Conservation (phyloP, 2,113 vertebrate species). For the Microtus montanus region DNA sequence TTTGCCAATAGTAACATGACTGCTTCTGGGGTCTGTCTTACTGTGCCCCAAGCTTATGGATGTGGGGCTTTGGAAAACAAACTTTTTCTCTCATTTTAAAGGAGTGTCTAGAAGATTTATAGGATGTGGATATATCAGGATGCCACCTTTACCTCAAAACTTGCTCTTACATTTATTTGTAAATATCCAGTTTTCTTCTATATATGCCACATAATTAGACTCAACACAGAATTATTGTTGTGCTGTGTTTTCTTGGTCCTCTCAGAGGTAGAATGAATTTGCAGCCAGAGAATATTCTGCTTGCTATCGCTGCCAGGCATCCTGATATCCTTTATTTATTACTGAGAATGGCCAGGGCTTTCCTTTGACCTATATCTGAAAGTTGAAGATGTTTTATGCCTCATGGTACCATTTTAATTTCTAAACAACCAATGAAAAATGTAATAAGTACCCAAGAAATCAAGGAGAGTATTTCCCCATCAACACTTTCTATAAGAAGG, state of each 20-base stretch:
- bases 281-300: background rate
- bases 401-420: conserved; percentile 41
- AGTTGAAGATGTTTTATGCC: background rate
- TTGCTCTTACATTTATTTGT: background rate
- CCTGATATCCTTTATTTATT: background rate
- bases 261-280: background rate
- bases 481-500: background rate
- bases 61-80: background rate
- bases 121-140: background rate
- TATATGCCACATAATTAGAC: background rate
- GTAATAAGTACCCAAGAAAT: background rate
- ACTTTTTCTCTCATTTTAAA: background rate
- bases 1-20: background rate
- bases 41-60: background rate
- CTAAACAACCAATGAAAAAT: conserved; percentile 12
- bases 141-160: background rate
- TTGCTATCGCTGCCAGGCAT: background rate
- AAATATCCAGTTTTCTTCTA: background rate
- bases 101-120: background rate
- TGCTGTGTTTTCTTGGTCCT: background rate
- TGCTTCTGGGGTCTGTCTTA: background rate
- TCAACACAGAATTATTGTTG: background rate
- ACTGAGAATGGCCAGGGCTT: background rate
- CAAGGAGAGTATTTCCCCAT: background rate
- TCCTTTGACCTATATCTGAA: background rate